phyloP scores from a whole-genome alignment of 2,113 vertebrate species.

The Reinhardtius hippoglossoides region DNA sequence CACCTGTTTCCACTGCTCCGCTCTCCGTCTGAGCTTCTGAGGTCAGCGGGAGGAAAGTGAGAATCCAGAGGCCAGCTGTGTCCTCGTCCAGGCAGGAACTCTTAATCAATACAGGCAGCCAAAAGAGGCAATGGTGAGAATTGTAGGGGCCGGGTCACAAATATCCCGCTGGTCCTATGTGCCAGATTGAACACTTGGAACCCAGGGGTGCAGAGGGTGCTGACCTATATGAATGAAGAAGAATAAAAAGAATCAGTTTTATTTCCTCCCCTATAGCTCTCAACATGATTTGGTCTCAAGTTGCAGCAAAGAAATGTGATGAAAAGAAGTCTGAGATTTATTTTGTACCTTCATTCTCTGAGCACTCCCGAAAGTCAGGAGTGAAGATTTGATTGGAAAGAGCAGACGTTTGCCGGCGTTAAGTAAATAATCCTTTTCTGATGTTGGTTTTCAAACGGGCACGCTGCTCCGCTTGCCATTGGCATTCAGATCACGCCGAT shows the following conservation, averaged over 20 bases:
- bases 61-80: slow-evolving; percentile 64
- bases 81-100: slow-evolving; percentile 47
- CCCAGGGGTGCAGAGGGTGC: slow-evolving; percentile 24
- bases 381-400: slow-evolving; percentile 14
- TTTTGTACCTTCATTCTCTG: not conserved
- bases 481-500: slow-evolving; percentile 61
- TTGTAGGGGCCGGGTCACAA: slow-evolving; percentile 51
- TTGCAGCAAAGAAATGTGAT: slow-evolving; percentile 24
- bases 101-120: slow-evolving; percentile 65
- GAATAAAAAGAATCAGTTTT: slow-evolving; percentile 32
- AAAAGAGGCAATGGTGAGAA: slow-evolving; percentile 31
- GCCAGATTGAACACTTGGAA: slow-evolving; percentile 57
- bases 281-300: not conserved
- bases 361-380: not conserved
- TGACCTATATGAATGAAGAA: slow-evolving; percentile 26
- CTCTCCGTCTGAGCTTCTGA: slow-evolving; percentile 2
- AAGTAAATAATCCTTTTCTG: slow-evolving; percentile 10
- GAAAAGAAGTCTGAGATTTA: slow-evolving; percentile 10
- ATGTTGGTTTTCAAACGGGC: slow-evolving; percentile 18
- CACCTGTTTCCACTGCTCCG: not conserved
- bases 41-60: slow-evolving; percentile 53
- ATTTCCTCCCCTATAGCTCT: not conserved
- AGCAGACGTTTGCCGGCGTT: not conserved
- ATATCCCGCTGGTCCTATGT: slow-evolving; percentile 43
- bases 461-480: slow-evolving; percentile 25